Evolutionary conservation across 2,888 invertebrate genomes (phyloP), one percentile per base, ranked within the genome.

Genomic region (Liodrosophila aerea): DNA sequence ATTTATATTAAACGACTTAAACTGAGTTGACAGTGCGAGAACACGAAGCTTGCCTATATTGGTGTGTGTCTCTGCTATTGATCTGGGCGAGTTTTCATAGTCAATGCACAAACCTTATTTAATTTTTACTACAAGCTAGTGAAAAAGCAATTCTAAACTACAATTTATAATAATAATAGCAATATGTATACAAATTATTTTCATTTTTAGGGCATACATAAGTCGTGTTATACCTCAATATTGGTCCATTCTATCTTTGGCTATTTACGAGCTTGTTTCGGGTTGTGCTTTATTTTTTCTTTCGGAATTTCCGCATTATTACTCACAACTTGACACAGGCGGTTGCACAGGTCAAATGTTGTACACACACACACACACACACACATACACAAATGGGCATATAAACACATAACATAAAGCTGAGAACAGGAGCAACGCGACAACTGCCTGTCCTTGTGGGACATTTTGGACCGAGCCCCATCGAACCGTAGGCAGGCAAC

Each of bases 291-390:
- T 56, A 34, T 49, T 41, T 40, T 59, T n/a, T n/a, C n/a, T n/a
- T n/a, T 63, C 56, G 70, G 67, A 62, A 47, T 76, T 80, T 73
- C 73, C 70, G 76, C 70, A 73, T 80, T 83, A 83, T 78, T 83
- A 76, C 84, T 83, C 81, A 83, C 84, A 80, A 76, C 73, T 78
- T 78, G 76, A 83, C 81, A 80, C 65, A 65, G 70, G 56, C 84
- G 70, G 73, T 82, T 75, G 69, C 76, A 72, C 76, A 62, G 76
- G 78, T 65, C 71, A 65, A 22, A 53, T 41, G 54, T 40, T 44
- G 49, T 31, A 39, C 37, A 45, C 41, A 44, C 68, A 49, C 50
- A 39, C 57, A 27, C 45, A 39, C 30, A 27, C 39, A 7, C 34
- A 7, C 37, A 15, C 39, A 36, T 18, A 45, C 46, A 37, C 27